Base-by-base conservation (phyloP, 2,113 vertebrate species). In the Siniperca knerii region DNA sequence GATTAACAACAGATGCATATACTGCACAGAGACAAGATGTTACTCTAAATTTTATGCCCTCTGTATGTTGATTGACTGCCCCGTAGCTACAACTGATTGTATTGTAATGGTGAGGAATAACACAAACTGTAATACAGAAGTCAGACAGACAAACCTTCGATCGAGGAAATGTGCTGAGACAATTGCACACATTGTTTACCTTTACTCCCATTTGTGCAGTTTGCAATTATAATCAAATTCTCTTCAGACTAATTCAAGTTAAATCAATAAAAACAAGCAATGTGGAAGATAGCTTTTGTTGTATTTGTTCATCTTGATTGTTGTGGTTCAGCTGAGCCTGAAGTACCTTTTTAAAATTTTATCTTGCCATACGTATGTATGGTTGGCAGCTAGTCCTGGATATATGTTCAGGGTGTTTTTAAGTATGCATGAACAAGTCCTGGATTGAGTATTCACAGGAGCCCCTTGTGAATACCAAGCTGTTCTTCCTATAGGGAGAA, bases 381-480 rank as follows among this genome's bases (percentile, higher is more conserved):
- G 13, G 5, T 48, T 35, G 33, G 33, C 50, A 46, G 20, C 15
- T 12, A 1, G 4, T 37, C n/a, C 58, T 55, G 8, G 1, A 0
- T 48, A 20, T 12, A 42, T 50, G 9, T 33, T 57, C 0, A 52
- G 4, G 25, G 1, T 37, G 23, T 68, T 76, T 62, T 57, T 55
- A 46, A 68, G 37, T 76, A 77, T 48, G 69, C 61, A 54, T n/a
- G 50, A 83, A 60, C 35, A 83, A 23, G 29, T 50, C 1, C 29
- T n/a, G 20, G 33, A 58, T n/a, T 79, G 78, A 84, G 1, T 25
- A 25, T 25, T 25, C 25, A 25, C 67, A 37, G 48, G 42, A 79
- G 71, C 16, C 52, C 20, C 3, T 37, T 12, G n/a, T 83, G 64
- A 67, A 78, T 77, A 42, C 44, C 23, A n/a, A 37, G 25, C 25